Percentiles rank a stretch among this genome's conserved stretches.
Conservation (phyloP, 2,113 vertebrate species). For the Crotophaga sulcirostris region DNA sequence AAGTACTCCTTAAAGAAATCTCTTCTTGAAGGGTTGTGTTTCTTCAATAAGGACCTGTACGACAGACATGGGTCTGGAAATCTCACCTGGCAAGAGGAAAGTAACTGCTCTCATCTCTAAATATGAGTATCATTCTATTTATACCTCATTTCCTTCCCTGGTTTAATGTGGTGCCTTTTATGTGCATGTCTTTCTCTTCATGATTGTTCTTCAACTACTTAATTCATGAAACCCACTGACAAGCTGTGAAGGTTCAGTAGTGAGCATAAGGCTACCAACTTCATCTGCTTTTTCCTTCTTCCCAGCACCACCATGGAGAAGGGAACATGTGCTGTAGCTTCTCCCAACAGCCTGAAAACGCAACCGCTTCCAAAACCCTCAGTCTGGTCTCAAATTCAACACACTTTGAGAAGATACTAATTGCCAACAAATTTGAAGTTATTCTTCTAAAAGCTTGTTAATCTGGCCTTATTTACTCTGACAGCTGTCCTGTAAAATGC, state of each 20-base stretch:
- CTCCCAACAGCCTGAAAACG: background rate
- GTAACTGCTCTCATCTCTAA: background rate
- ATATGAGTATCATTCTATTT: background rate
- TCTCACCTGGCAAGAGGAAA: background rate
- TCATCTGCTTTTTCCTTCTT: background rate
- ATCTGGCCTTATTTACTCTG: background rate
- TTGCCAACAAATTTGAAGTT: background rate
- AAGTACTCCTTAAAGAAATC: background rate
- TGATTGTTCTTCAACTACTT: background rate
- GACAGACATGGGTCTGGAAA: background rate
- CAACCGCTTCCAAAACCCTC: background rate
- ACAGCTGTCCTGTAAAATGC: conserved; percentile 24
- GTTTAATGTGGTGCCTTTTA: background rate
- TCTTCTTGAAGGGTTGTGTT: background rate
- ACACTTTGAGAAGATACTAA: background rate
- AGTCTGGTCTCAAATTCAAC: background rate
- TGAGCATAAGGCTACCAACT: background rate
- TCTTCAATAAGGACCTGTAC: background rate
- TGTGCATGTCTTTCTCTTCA: background rate
- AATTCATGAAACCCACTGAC: background rate
- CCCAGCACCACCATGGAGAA: background rate
- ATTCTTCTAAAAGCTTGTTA: background rate
- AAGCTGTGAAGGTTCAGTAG: background rate
- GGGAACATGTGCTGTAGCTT: background rate
- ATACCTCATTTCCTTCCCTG: background rate